These are phyloP conservation scores for Megaustenia siamemsis DNA, from an alignment of 2,888 invertebrate genomes.

Conservation along the genomic window DNA sequence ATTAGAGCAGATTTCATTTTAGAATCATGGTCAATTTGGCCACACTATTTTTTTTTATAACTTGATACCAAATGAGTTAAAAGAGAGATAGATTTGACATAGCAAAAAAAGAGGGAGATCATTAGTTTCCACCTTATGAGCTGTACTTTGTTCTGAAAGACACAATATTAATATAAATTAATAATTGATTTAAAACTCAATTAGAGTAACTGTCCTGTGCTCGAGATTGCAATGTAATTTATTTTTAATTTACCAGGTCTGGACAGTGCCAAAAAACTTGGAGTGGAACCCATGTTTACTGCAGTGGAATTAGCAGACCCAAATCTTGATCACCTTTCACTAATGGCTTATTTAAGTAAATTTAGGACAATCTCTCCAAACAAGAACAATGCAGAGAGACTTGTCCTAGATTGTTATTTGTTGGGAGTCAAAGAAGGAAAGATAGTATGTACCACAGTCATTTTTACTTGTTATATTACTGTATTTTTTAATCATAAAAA, in stretches of 20 bases:
- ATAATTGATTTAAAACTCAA: too few species aligned
- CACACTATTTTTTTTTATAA: too few species aligned
- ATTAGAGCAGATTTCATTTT: too few species aligned
- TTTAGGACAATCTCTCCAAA: slow-evolving; percentile 83
- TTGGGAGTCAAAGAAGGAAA: slow-evolving; percentile 35
- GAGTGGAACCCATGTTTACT: slow-evolving; percentile 92
- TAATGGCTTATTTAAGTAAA: slow-evolving; percentile 96
- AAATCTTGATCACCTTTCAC: slow-evolving; percentile 95
- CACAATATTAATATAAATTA: too few species aligned
- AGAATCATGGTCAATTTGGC: too few species aligned
- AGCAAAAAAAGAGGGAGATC: too few species aligned
- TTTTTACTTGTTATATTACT: neutral
- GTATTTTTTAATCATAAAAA: too few species aligned
- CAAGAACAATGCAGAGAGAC: slow-evolving; percentile 64
- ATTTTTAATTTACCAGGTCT: slow-evolving; percentile 81
- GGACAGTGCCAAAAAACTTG: slow-evolving; percentile 84
- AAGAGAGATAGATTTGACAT: too few species aligned
- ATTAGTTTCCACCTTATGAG: too few species aligned
- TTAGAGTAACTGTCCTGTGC: too few species aligned
- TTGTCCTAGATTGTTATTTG: slow-evolving; percentile 36
- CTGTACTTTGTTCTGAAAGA: too few species aligned
- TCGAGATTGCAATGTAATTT: neutral
- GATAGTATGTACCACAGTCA: neutral
- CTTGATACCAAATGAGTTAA: too few species aligned
- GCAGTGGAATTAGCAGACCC: slow-evolving; percentile 97